These are phyloP conservation scores for Perccottus glenii DNA, from an alignment of 2,113 vertebrate genomes.

Conservation along the genomic window DNA sequence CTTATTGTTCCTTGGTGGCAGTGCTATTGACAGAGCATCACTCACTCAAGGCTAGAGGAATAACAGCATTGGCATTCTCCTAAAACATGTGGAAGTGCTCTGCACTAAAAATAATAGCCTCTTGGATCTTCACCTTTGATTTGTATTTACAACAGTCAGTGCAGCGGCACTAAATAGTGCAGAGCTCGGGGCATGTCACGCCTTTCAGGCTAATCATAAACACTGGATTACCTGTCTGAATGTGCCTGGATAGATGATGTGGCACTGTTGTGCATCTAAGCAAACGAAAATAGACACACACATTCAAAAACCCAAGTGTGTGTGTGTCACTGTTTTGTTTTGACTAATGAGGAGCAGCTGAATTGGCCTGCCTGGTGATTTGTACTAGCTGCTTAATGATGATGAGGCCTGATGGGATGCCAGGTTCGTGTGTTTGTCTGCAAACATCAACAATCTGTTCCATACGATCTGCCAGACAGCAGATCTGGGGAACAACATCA, in stretches of 20 bases:
- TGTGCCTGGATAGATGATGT: conserved; percentile 13
- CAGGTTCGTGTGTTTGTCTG: conserved; percentile 79
- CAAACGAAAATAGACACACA: conserved; percentile 9
- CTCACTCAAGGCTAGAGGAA: conserved; percentile 59
- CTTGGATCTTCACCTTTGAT: conserved; percentile 63
- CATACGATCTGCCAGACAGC: conserved; percentile 74
- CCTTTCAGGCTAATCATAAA: conserved; percentile 57
- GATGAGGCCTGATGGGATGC: conserved; percentile 82
- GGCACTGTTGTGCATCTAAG: conserved; percentile 13
- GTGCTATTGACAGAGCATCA: conserved; percentile 61
- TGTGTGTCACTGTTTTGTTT: conserved; percentile 71
- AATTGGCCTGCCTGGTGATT: conserved; percentile 79
- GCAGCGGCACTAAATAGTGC: conserved; percentile 48
- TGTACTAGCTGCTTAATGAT: conserved; percentile 82
- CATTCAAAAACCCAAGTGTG: conserved; percentile 29
- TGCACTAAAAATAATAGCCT: conserved; percentile 53
- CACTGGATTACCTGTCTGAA: conserved; percentile 41
- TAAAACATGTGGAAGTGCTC: conserved; percentile 67
- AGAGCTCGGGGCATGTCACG: conserved; percentile 39
- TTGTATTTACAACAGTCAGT: conserved; percentile 60
- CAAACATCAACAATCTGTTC: conserved; percentile 83
- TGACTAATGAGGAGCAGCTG: conserved; percentile 81
- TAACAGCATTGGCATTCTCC: conserved; percentile 66
- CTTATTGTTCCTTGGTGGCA: conserved; percentile 61
- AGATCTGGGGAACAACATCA: conserved; percentile 71